These are phyloP conservation scores for Montifringilla adamsi DNA, from an alignment of 2,113 vertebrate genomes.

Conservation along the genomic window DNA sequence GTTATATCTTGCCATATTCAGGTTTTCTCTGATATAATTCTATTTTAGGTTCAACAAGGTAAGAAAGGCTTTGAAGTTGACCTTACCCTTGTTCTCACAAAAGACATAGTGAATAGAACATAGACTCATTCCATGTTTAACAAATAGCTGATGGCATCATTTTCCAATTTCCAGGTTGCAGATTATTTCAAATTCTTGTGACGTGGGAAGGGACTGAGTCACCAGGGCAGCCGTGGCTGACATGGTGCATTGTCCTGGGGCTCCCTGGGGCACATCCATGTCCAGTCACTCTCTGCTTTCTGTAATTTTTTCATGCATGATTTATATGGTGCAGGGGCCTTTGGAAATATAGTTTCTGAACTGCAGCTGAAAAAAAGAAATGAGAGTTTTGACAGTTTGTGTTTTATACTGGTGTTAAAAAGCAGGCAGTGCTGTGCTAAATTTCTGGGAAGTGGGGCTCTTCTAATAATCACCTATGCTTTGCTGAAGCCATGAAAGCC, in stretches of 20 bases:
- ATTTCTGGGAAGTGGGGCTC: not conserved
- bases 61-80: not conserved
- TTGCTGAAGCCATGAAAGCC: not conserved
- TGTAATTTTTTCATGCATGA: not conserved
- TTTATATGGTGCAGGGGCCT: not conserved
- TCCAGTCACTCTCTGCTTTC: not conserved
- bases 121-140: not conserved
- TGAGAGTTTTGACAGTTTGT: not conserved
- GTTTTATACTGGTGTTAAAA: not conserved
- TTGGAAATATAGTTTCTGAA: not conserved
- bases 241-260: not conserved
- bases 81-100: not conserved
- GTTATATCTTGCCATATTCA: not conserved
- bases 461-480: not conserved
- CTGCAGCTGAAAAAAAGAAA: not conserved
- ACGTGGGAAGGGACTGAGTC: not conserved
- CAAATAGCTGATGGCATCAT: not conserved
- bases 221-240: not conserved
- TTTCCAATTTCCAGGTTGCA: not conserved
- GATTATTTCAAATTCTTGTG: not conserved
- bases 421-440: not conserved
- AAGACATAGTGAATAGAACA: not conserved
- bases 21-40: not conserved
- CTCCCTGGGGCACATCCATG: rapidly evolving
- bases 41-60: not conserved